Conservation (phyloP, 2,797 vertebrate genomes). For the Channa striata region DNA sequence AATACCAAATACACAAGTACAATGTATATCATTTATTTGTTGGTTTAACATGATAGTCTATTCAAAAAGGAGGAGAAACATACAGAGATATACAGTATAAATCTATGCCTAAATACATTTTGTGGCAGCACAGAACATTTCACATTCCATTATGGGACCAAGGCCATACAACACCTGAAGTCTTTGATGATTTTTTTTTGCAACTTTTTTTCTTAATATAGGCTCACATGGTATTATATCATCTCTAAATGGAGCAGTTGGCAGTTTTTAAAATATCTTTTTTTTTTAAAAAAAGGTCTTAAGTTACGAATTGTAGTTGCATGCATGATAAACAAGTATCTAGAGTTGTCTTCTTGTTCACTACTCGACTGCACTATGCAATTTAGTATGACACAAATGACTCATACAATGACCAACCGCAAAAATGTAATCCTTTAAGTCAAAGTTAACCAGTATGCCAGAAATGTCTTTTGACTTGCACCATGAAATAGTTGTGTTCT, state of each 20-base stretch:
- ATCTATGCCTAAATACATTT: slow-evolving; percentile 84
- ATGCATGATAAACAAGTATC: slow-evolving; percentile 73
- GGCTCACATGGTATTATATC: slow-evolving; percentile 71
- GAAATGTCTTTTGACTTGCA: slow-evolving; percentile 9
- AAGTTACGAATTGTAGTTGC: slow-evolving; percentile 65
- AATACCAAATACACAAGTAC: slow-evolving; percentile 67
- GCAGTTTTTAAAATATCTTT: slow-evolving; percentile 60
- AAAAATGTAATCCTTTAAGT: not conserved
- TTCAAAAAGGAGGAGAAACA: slow-evolving; percentile 80
- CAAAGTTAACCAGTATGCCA: slow-evolving; percentile 28
- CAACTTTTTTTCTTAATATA: slow-evolving; percentile 37
- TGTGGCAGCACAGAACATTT: slow-evolving; percentile 86
- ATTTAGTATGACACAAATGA: slow-evolving; percentile 23
- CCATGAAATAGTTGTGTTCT: slow-evolving; percentile 5
- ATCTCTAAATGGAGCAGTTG: slow-evolving; percentile 66
- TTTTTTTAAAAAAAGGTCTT: slow-evolving; percentile 31
- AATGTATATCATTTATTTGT: slow-evolving; percentile 81
- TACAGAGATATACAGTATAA: slow-evolving; percentile 81
- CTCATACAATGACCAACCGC: slow-evolving; percentile 23
- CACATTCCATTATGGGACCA: slow-evolving; percentile 83
- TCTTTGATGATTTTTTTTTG: slow-evolving; percentile 51
- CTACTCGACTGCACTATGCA: slow-evolving; percentile 29
- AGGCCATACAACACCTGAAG: slow-evolving; percentile 79
- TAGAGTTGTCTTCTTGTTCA: slow-evolving; percentile 41
- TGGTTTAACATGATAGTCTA: slow-evolving; percentile 80